Conservation (phyloP, 2,888 invertebrate species). For the Parasteatoda lunata region DNA sequence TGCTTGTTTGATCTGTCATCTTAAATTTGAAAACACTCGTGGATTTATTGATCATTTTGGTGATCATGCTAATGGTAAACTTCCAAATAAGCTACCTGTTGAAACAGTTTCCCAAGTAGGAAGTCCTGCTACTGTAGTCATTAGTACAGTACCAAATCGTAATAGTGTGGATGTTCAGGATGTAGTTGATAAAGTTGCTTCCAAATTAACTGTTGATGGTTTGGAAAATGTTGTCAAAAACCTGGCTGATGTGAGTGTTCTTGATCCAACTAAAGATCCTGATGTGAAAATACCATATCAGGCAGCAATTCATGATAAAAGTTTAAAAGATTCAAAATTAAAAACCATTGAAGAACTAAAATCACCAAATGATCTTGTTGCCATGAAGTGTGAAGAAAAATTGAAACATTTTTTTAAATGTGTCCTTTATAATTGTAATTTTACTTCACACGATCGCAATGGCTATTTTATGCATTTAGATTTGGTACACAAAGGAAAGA, state of each 20-base stretch:
- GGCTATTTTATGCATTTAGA: constrained; percentile 26
- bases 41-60: constrained; percentile 54
- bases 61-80: constrained; percentile 40
- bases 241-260: constrained; percentile 11
- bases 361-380: constrained; percentile 32
- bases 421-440: constrained; percentile 33
- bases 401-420: constrained; percentile 60
- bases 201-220: not conserved
- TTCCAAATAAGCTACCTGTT: not conserved
- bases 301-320: constrained; percentile 43
- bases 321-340: constrained; percentile 5
- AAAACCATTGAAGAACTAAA: constrained; percentile 54
- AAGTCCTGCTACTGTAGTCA: not conserved
- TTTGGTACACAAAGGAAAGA: constrained; percentile 13
- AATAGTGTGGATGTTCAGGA: not conserved
- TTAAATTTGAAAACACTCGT: constrained; percentile 55
- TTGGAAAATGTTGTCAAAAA: constrained; percentile 8
- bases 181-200: not conserved
- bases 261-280: constrained; percentile 6
- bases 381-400: constrained; percentile 32
- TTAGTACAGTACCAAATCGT: not conserved
- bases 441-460: constrained; percentile 20
- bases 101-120: not conserved
- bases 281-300: constrained; percentile 53
- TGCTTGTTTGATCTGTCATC: constrained; percentile 49